These are phyloP conservation scores for Bovichtus diacanthus DNA, from an alignment of 2,797 vertebrate genomes.

Conservation along the genomic window DNA sequence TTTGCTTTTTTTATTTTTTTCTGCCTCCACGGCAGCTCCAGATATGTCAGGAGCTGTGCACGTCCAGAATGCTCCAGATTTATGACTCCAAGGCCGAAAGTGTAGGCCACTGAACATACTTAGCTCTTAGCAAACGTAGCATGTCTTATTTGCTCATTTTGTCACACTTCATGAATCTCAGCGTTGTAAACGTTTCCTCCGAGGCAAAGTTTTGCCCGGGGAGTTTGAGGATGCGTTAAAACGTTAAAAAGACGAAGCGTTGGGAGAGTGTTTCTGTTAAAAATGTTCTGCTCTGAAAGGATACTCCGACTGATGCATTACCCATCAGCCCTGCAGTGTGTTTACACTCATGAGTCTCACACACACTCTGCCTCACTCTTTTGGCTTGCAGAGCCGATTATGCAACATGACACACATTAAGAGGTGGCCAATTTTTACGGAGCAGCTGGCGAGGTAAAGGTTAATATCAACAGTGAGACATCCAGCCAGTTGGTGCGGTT, in stretches of 20 bases:
- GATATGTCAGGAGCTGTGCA: conserved; percentile 59
- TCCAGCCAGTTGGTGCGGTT: conserved; percentile 14
- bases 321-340: conserved; percentile 49
- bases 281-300: conserved; percentile 32
- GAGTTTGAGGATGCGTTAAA: not conserved
- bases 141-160: conserved; percentile 48
- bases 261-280: not conserved
- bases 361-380: conserved; percentile 28
- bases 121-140: conserved; percentile 36
- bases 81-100: conserved; percentile 52
- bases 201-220: not conserved
- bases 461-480: conserved; percentile 45
- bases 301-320: conserved; percentile 32
- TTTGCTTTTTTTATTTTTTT: conserved; percentile 29
- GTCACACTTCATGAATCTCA: conserved; percentile 52
- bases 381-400: conserved; percentile 59
- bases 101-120: conserved; percentile 50
- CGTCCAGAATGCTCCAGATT: conserved; percentile 55
- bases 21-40: conserved; percentile 38
- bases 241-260: conserved; percentile 3
- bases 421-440: conserved; percentile 32
- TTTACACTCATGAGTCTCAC: conserved; percentile 56
- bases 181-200: conserved; percentile 13
- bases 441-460: conserved; percentile 44
- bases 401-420: conserved; percentile 66